phyloP scores from a whole-genome alignment of 2,113 vertebrate genomes.

The Chlamydotis undulata region DNA sequence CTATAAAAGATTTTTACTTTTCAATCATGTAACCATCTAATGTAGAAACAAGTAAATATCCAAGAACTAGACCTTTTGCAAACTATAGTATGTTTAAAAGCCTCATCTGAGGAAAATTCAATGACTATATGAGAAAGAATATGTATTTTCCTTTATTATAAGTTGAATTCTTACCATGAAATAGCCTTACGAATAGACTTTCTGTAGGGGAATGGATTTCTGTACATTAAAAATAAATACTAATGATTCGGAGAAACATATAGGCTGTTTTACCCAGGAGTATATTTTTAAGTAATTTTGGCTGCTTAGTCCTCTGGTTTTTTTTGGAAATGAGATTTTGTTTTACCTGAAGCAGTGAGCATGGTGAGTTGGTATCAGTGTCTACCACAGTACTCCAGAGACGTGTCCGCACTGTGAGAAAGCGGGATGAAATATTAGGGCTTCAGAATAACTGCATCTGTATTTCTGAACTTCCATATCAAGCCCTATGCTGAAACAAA shows the following conservation, averaged over 20 bases:
- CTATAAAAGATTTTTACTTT: not conserved
- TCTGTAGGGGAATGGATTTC: constrained; percentile 20
- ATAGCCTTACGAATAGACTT: not conserved
- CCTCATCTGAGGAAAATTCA: not conserved
- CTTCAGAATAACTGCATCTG: not conserved
- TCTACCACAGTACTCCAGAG: not conserved
- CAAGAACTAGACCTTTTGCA: not conserved
- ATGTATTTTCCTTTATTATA: not conserved
- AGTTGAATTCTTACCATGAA: not conserved
- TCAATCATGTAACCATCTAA: not conserved
- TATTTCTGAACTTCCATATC: not conserved
- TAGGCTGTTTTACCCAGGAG: not conserved
- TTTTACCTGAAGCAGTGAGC: constrained; percentile 12
- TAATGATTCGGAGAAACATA: constrained; percentile 18
- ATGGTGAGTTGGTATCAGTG: not conserved
- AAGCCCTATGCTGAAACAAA: not conserved
- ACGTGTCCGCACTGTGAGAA: not conserved
- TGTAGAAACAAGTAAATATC: not conserved
- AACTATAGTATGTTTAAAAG: not conserved
- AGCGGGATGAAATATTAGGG: not conserved
- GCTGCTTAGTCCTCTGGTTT: not conserved
- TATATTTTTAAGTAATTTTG: constrained; percentile 12
- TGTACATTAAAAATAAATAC: constrained; percentile 6
- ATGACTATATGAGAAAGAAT: not conserved
- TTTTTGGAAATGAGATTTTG: constrained; percentile 27